Base-by-base conservation (phyloP, 2,888 invertebrate species). In the Caenorhabditis auriculariae region DNA sequence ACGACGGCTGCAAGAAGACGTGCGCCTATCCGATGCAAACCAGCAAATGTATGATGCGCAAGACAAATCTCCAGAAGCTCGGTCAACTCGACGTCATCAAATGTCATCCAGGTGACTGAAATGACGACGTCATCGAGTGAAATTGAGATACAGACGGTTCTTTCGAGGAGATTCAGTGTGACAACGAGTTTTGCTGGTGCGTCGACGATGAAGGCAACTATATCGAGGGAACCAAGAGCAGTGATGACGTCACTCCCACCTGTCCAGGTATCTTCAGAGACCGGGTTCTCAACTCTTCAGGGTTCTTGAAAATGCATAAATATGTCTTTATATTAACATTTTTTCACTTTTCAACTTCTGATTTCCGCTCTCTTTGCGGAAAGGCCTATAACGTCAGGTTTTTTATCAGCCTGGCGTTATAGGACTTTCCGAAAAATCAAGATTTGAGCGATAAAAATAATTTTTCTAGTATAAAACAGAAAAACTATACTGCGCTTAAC, bases 101-200 rank as follows among this genome's bases (percentile, higher is more conserved):
- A 37, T 76, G 76, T 35, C 52, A 64, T 27, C 68, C 68, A 12
- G 57, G 60, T 60, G 4, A 37, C 15, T 26, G 24, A 28, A 28
- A 24, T 4, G 28, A 26, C 35, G 38, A 24, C 39, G 23, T 38
- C 43, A 17, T 9, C n/a, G 6, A 50, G 32, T 7, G 39, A 17
- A 5, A 12, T 12, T 43, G 15, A 21, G 17, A 39, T 50, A 29
- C 38, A 70, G 76, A 71, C 42, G 77, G 77, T 1, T 66, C 67
- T 6, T 77, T 73, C 54, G 72, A 69, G 26, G 59, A 60, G 24
- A 65, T 76, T 23, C 78, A 79, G 60, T 79, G 79, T 46, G 70
- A 73, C 43, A 49, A 45, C 4, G 55, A 66, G 19, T 66, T 53
- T 28, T 79, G 79, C 54, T 79, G 78, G 78, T 79, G 79, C 57